phyloP scores from a whole-genome alignment of 2,113 vertebrate species.

The Thunnus maccoyii region DNA sequence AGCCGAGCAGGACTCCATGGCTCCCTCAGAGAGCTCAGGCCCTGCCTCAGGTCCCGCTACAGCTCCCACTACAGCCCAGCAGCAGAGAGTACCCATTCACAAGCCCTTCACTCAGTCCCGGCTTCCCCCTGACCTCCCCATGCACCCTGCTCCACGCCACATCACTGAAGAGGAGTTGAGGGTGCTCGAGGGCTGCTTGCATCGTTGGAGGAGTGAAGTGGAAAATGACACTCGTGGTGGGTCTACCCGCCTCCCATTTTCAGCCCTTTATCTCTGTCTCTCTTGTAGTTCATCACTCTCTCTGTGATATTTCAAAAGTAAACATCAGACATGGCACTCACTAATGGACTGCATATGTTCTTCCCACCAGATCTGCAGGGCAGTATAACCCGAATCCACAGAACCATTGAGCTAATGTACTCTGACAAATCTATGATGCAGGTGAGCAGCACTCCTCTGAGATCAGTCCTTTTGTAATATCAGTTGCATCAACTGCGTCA shows the following conservation, averaged over 20 bases:
- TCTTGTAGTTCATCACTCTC: background rate
- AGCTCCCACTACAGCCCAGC: constrained; percentile 80
- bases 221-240: constrained; percentile 96
- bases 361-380: constrained; percentile 92
- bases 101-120: constrained; percentile 98
- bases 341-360: background rate
- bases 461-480: fast-evolving
- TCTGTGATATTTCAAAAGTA: background rate
- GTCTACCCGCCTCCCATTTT: background rate
- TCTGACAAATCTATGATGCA: constrained; percentile 98
- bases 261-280: background rate
- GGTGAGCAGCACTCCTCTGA: constrained; percentile 78
- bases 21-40: constrained; percentile 85
- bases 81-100: constrained; percentile 90
- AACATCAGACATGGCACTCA: background rate
- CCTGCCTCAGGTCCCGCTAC: constrained; percentile 78
- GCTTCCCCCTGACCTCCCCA: constrained; percentile 93
- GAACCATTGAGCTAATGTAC: constrained; percentile 98
- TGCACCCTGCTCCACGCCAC: constrained; percentile 96
- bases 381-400: constrained; percentile 96
- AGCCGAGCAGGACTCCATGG: constrained; percentile 87
- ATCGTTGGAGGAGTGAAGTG: constrained; percentile 98
- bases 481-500: background rate
- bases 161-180: constrained; percentile 96
- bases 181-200: constrained; percentile 94